Evolutionary conservation across 1,140 invertebrate genomes (phyloP).

Genomic region (Drosophila gunungcola): DNA sequence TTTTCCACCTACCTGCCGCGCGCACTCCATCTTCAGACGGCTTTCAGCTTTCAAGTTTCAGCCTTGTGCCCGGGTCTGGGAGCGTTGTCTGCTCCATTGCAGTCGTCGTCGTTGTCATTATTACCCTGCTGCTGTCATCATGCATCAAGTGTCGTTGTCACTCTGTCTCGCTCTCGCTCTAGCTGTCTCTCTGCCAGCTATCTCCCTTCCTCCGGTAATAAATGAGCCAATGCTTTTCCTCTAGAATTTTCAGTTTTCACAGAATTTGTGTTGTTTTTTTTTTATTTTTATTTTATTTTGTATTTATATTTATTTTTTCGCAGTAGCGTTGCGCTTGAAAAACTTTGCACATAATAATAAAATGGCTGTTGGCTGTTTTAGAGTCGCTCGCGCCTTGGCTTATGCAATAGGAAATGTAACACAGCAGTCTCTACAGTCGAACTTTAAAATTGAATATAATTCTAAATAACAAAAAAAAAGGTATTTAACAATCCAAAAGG

Average conservation of each 20-base stretch:
- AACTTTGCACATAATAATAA: constrained; percentile 82
- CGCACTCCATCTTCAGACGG: constrained; percentile 31
- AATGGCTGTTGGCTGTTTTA: constrained; percentile 74
- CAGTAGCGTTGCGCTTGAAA: constrained; percentile 48
- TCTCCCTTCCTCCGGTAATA: constrained; percentile 26
- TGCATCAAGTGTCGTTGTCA: constrained; percentile 79
- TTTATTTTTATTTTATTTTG: constrained; percentile 25
- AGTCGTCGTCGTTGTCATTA: constrained; percentile 75
- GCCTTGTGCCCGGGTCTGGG: constrained; percentile 38
- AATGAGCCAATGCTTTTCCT: constrained; percentile 46
- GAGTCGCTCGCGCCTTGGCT: constrained; percentile 65
- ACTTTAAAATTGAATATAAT: not conserved
- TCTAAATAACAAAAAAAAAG: not conserved
- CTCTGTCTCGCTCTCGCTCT: constrained; percentile 10
- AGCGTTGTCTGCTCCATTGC: constrained; percentile 68
- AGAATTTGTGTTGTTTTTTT: constrained; percentile 68
- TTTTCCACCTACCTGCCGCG: constrained; percentile 43
- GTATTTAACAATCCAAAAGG: too few species aligned
- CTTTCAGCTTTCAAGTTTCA: constrained; percentile 42
- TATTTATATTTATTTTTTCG: constrained; percentile 33
- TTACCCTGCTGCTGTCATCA: constrained; percentile 78
- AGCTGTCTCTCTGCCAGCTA: not conserved
- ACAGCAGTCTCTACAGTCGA: constrained; percentile 9
- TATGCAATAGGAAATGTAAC: constrained; percentile 75
- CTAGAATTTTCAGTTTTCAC: constrained; percentile 66